Evolutionary conservation across 2,888 invertebrate species (phyloP).

Genomic region (Noctua pronuba): DNA sequence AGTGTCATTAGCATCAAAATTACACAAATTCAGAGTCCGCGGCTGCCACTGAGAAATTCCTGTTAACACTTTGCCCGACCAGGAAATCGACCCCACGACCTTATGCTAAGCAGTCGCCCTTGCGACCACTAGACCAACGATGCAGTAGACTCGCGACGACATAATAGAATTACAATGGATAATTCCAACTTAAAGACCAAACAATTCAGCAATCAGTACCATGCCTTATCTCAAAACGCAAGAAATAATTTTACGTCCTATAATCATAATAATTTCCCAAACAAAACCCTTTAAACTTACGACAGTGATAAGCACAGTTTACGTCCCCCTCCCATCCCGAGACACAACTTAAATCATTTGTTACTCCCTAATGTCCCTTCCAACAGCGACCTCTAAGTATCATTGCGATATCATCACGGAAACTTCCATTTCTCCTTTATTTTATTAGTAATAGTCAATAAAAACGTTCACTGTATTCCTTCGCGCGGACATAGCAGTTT

Average conservation of each 20-base stretch:
- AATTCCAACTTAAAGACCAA: background rate
- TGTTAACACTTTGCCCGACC: too few relatives aligned
- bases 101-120: too few relatives aligned
- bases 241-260: conserved; percentile 18
- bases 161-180: too few relatives aligned
- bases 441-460: conserved; percentile 83
- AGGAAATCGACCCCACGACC: too few relatives aligned
- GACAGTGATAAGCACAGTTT: conserved; percentile 52
- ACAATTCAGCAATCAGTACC: background rate
- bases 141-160: too few relatives aligned
- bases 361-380: conserved; percentile 58
- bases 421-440: conserved; percentile 75
- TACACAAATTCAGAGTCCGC: too few relatives aligned
- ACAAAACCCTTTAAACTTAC: conserved; percentile 53
- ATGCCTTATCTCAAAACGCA: conserved; percentile 4
- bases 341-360: conserved; percentile 66
- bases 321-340: conserved; percentile 23
- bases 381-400: conserved; percentile 62
- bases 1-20: background rate
- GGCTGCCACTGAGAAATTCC: too few relatives aligned
- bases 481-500: conserved; percentile 80
- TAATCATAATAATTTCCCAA: conserved; percentile 31
- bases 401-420: conserved; percentile 68
- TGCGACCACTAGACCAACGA: too few relatives aligned
- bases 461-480: conserved; percentile 82